phyloP scores from a whole-genome alignment of 1,140 invertebrate species.

The Papilio helenus region DNA sequence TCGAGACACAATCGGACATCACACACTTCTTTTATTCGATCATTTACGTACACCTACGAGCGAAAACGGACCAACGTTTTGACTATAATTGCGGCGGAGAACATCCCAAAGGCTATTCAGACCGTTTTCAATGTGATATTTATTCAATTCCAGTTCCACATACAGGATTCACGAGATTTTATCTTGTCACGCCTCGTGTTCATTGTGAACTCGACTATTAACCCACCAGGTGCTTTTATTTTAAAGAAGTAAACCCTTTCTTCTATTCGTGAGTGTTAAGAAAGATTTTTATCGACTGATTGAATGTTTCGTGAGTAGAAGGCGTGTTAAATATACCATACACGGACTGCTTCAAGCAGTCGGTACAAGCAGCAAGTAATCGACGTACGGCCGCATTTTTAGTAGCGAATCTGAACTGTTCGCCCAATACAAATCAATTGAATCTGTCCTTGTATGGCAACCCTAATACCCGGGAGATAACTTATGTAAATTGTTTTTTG shows the following conservation, averaged over 20 bases:
- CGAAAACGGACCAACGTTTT: slow-evolving; percentile 55
- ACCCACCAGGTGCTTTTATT: slow-evolving; percentile 60
- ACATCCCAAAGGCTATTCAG: slow-evolving; percentile 70
- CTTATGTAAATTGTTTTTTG: not conserved
- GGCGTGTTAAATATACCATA: not conserved
- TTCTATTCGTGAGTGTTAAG: slow-evolving; percentile 57
- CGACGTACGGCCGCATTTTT: not conserved
- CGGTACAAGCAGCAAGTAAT: not conserved
- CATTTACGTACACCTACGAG: slow-evolving; percentile 50
- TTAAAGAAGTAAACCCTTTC: slow-evolving; percentile 49
- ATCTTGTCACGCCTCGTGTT: slow-evolving; percentile 72
- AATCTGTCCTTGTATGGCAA: too few species aligned
- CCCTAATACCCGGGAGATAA: not conserved
- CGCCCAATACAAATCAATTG: too few species aligned
- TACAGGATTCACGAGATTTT: slow-evolving; percentile 66
- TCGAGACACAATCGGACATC: slow-evolving; percentile 51
- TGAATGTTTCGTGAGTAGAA: slow-evolving; percentile 14
- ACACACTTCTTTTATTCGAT: slow-evolving; percentile 53
- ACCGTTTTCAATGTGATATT: slow-evolving; percentile 70
- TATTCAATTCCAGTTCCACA: slow-evolving; percentile 70
- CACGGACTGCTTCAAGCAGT: not conserved
- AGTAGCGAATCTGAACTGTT: too few species aligned
- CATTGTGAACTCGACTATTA: slow-evolving; percentile 65
- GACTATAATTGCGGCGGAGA: slow-evolving; percentile 69
- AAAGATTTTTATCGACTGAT: slow-evolving; percentile 50